phyloP scores from a whole-genome alignment of 2,888 invertebrate genomes.

The Troglohyphantes excavatus region DNA sequence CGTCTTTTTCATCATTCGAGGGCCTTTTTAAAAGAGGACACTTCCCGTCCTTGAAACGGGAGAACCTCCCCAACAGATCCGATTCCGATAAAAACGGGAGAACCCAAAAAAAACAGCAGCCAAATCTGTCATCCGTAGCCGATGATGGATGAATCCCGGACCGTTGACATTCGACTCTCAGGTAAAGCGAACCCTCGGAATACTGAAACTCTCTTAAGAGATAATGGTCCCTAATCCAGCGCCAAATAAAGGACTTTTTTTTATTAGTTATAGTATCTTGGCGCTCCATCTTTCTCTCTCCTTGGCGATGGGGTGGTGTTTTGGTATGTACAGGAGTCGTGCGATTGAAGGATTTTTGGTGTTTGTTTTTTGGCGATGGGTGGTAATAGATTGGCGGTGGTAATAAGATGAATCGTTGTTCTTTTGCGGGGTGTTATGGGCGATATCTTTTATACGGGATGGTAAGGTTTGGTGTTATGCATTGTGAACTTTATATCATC shows the following conservation, averaged over 20 bases:
- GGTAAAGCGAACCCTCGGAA: constrained; percentile 63
- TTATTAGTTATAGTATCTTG: constrained; percentile 13
- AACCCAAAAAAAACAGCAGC: constrained; percentile 6
- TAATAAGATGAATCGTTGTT: constrained; percentile 24
- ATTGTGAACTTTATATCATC: neutral
- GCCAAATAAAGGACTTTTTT: constrained; percentile 53
- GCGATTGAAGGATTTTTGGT: neutral
- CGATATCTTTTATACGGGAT: neutral
- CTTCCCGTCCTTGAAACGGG: constrained; percentile 39
- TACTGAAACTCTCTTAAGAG: constrained; percentile 64
- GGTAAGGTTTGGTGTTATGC: neutral
- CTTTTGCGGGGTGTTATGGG: neutral
- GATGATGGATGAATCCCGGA: constrained; percentile 63
- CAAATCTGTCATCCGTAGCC: constrained; percentile 50
- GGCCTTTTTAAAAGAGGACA: neutral
- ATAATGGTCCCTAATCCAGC: constrained; percentile 67
- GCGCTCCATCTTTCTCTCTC: constrained; percentile 30
- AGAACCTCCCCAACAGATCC: constrained; percentile 22
- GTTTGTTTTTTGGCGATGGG: neutral
- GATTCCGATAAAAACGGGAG: constrained; percentile 59
- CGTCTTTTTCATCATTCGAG: neutral
- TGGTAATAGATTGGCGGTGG: neutral
- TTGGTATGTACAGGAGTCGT: neutral
- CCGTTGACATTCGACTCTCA: constrained; percentile 73
- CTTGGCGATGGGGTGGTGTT: neutral